phyloP scores from a whole-genome alignment of 2,888 invertebrate species.

The Bugula neritina region DNA sequence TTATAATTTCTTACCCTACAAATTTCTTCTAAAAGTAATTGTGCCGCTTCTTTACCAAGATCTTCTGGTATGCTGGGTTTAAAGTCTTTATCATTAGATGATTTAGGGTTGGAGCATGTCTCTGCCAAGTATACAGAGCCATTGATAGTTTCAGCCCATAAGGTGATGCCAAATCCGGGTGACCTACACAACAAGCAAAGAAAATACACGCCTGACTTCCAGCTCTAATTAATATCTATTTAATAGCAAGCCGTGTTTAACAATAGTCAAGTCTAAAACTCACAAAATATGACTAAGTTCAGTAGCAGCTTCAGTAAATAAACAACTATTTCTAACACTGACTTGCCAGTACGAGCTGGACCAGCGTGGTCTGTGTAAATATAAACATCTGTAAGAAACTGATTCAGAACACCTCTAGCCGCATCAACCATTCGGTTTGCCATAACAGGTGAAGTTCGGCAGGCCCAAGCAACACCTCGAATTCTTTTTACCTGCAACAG shows the following conservation, averaged over 20 bases:
- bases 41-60: constrained; percentile 75
- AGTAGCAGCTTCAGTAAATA: too few relatives aligned
- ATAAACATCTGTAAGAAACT: constrained; percentile 89
- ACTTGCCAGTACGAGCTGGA: constrained; percentile 76
- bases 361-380: constrained; percentile 87
- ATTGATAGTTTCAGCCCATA: constrained; percentile 84
- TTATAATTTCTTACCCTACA: constrained; percentile 59
- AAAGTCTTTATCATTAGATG: constrained; percentile 55
- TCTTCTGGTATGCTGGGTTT: constrained; percentile 76
- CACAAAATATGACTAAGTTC: too few relatives aligned
- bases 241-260: too few relatives aligned
- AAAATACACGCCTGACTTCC: too few relatives aligned
- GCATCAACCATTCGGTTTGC: constrained; percentile 87
- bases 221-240: too few relatives aligned
- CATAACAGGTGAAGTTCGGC: constrained; percentile 85
- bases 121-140: constrained; percentile 59
- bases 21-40: constrained; percentile 79
- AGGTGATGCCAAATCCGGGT: constrained; percentile 76
- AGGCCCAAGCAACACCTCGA: constrained; percentile 57
- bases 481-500: constrained; percentile 21
- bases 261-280: too few relatives aligned
- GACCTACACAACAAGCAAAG: constrained; percentile 52
- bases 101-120: constrained; percentile 52
- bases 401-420: constrained; percentile 81
- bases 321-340: too few relatives aligned